Evolutionary conservation across 64 coral and sea anemone genomes (phyloP).

Genomic region (Orbicella faveolata): DNA sequence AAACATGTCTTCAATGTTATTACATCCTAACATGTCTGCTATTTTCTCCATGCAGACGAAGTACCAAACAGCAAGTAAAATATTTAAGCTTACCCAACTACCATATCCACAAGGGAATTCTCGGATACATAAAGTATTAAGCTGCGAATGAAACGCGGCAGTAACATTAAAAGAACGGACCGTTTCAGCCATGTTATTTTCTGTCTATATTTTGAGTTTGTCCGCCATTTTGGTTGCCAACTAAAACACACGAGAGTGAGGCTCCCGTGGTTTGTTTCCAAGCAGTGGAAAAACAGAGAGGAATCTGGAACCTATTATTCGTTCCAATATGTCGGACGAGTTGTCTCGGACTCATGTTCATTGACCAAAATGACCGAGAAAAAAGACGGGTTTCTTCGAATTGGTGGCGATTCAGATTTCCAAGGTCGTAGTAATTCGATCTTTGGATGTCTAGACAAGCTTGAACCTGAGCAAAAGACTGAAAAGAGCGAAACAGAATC

Average conservation of each 20-base stretch:
- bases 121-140: constrained; percentile 77
- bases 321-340: not conserved
- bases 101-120: constrained; percentile 99
- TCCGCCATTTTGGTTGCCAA: constrained; percentile 84
- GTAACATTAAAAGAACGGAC: constrained; percentile 51
- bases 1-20: too few species aligned
- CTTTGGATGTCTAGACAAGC: constrained; percentile 74
- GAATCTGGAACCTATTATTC: constrained; percentile 51
- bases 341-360: not conserved
- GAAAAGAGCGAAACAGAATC: not conserved
- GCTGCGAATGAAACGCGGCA: constrained; percentile 86
- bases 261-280: constrained; percentile 20
- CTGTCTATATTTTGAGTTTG: not conserved
- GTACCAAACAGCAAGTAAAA: too few species aligned
- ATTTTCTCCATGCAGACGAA: too few species aligned
- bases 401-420: constrained; percentile 72
- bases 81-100: constrained; percentile 71
- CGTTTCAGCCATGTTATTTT: constrained; percentile 32
- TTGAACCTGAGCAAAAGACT: constrained; percentile 60
- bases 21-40: too few species aligned
- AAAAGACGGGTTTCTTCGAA: constrained; percentile 64
- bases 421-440: constrained; percentile 75
- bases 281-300: not conserved
- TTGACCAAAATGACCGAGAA: constrained; percentile 53
- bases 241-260: constrained; percentile 46